Percentiles rank a stretch among this genome's conserved stretches.
Evolutionary conservation across 2,113 vertebrate species (phyloP).

Genomic region (Heteronetta atricapilla): DNA sequence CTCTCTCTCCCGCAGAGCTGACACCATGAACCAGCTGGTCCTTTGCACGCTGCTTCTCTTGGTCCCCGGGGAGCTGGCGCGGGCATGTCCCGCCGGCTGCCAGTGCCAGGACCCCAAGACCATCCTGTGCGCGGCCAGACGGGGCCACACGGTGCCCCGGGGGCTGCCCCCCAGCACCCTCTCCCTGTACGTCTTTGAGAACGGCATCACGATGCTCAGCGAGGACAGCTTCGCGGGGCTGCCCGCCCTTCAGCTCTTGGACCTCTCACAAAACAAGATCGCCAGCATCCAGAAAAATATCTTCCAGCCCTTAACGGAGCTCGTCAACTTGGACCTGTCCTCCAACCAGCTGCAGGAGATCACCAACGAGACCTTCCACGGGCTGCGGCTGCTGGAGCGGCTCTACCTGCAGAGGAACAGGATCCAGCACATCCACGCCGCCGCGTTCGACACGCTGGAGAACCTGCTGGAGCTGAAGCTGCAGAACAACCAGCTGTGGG

Average conservation of each 20-base stretch:
- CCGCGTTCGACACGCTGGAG: constrained; percentile 85
- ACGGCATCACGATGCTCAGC: constrained; percentile 83
- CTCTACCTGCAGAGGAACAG: constrained; percentile 92
- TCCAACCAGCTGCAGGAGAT: constrained; percentile 90
- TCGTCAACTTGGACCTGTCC: constrained; percentile 93
- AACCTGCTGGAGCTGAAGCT: constrained; percentile 93
- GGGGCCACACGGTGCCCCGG: constrained; percentile 75
- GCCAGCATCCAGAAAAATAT: constrained; percentile 82
- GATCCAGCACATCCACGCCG: constrained; percentile 86
- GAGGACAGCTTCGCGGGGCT: constrained; percentile 83
- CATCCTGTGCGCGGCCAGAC: constrained; percentile 75
- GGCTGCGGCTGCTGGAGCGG: constrained; percentile 87
- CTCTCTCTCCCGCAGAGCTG: constrained; percentile 14
- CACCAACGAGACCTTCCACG: constrained; percentile 88
- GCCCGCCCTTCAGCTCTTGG: constrained; percentile 85
- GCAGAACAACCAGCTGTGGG: constrained; percentile 86
- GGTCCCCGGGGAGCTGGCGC: neutral
- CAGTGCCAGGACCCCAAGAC: constrained; percentile 76
- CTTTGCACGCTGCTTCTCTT: constrained; percentile 59
- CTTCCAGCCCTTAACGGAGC: constrained; percentile 85
- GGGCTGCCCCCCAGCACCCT: constrained; percentile 78
- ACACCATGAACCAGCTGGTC: constrained; percentile 52
- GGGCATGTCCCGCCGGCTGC: constrained; percentile 75
- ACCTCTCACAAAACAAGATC: constrained; percentile 94
- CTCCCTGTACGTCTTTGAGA: constrained; percentile 88